Evolutionary conservation across 2,113 vertebrate species (phyloP).

Genomic region (Cololabis saira): DNA sequence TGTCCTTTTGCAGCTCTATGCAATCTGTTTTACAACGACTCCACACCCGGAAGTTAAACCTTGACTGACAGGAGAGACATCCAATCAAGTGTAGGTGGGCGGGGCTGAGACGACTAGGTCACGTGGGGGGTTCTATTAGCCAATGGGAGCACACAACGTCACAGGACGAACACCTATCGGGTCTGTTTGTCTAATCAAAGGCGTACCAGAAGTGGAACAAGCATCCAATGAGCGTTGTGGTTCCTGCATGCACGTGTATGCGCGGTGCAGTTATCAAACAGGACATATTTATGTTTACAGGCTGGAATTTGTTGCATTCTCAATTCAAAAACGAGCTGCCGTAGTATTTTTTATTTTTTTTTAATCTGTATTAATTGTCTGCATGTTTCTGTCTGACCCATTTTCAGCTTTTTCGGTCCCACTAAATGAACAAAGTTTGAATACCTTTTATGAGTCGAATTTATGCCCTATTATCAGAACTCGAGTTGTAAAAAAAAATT

Average conservation of each 20-base stretch:
- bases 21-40: conserved; percentile 60
- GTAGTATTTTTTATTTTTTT: neutral
- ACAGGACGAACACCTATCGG: neutral
- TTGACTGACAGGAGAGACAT: neutral
- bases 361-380: neutral
- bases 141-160: conserved; percentile 1
- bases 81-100: conserved; percentile 41
- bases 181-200: conserved; percentile 14
- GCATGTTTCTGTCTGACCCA: no score
- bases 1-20: neutral
- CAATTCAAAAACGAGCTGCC: neutral
- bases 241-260: conserved; percentile 19
- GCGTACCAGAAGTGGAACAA: neutral
- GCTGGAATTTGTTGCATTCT: neutral
- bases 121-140: accelerated
- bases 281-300: neutral
- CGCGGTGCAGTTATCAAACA: conserved; percentile 27
- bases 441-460: no score
- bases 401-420: no score
- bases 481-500: no score
- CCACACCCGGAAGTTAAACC: conserved; percentile 64
- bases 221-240: conserved; percentile 19
- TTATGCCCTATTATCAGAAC: no score
- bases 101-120: accelerated
- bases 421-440: no score